These are phyloP conservation scores for Heteromyza rotundicornis DNA, from an alignment of 2,888 invertebrate genomes.

Conservation along the genomic window DNA sequence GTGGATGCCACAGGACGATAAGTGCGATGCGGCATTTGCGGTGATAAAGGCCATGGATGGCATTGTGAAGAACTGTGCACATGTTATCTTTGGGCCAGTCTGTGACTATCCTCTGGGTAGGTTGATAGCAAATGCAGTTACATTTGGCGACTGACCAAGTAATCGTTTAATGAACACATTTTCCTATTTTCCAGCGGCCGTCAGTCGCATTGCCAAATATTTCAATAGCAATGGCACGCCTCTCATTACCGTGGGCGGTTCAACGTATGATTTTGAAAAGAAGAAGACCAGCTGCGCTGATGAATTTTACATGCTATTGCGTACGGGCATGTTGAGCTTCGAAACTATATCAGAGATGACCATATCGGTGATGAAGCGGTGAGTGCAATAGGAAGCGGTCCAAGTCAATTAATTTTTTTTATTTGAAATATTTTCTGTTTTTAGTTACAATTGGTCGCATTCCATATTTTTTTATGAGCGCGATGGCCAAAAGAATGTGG, in stretches of 20 bases:
- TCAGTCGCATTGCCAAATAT: constrained; percentile 80
- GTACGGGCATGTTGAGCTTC: constrained; percentile 77
- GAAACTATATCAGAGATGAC: constrained; percentile 76
- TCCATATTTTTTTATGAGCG: constrained; percentile 78
- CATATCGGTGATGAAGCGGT: constrained; percentile 74
- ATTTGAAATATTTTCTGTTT: not conserved
- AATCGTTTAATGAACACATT: not conserved
- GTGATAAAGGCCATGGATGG: constrained; percentile 76
- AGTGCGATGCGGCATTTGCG: constrained; percentile 76
- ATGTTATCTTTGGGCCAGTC: constrained; percentile 80
- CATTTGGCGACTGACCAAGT: no score
- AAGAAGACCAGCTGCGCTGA: constrained; percentile 73
- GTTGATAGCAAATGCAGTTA: constrained; percentile 44
- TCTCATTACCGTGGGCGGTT: constrained; percentile 80
- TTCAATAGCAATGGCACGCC: constrained; percentile 76
- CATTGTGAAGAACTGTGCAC: constrained; percentile 73
- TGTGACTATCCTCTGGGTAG: constrained; percentile 84
- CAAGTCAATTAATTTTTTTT: not conserved
- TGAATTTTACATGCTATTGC: constrained; percentile 80
- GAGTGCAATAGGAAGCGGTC: constrained; percentile 42
- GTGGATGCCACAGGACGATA: constrained; percentile 73
- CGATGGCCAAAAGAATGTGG: constrained; percentile 71
- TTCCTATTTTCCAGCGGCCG: constrained; percentile 69
- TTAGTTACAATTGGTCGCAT: constrained; percentile 76
- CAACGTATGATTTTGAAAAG: constrained; percentile 78